Conservation (phyloP, 64 coral and sea anemone species). For the Astreopora myriophthalma region DNA sequence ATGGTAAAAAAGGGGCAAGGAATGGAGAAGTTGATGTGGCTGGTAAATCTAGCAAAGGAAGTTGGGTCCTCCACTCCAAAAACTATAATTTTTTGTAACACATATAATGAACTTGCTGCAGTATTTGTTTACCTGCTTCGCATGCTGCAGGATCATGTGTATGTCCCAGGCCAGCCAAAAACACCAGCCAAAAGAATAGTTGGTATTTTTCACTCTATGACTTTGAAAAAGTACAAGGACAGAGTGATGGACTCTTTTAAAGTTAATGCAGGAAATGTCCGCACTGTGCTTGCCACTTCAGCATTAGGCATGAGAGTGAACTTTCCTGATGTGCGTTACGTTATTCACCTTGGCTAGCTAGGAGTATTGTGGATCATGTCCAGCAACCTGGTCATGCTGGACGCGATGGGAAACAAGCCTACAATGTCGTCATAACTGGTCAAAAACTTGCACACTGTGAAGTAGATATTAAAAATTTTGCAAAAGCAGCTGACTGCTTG, state of each 20-base stretch:
- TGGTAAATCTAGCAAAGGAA: neutral
- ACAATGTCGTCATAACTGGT: conserved; percentile 16
- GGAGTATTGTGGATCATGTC: conserved; percentile 40
- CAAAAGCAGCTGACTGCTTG: neutral
- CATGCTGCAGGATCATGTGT: neutral
- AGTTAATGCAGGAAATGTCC: conserved; percentile 1
- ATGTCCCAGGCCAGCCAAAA: neutral
- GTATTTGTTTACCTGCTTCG: conserved; percentile 19
- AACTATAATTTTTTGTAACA: conserved; percentile 24
- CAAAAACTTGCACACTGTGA: conserved; percentile 36
- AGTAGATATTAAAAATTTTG: conserved; percentile 18
- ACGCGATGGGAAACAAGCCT: neutral
- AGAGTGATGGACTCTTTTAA: conserved; percentile 46
- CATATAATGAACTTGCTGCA: conserved; percentile 15
- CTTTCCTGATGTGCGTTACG: conserved; percentile 25
- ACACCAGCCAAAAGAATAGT: conserved; percentile 34
- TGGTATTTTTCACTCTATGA: conserved; percentile 8
- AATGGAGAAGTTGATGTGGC: neutral
- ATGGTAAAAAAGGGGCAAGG: neutral
- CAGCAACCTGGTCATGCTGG: conserved; percentile 33
- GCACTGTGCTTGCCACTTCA: conserved; percentile 45
- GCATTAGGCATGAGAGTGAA: conserved; percentile 31
- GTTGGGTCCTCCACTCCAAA: neutral
- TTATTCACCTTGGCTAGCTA: conserved; percentile 33
- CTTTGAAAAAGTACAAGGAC: conserved; percentile 26